Evolutionary conservation across 2,113 vertebrate species (phyloP).

Genomic region (Zingel zingel): DNA sequence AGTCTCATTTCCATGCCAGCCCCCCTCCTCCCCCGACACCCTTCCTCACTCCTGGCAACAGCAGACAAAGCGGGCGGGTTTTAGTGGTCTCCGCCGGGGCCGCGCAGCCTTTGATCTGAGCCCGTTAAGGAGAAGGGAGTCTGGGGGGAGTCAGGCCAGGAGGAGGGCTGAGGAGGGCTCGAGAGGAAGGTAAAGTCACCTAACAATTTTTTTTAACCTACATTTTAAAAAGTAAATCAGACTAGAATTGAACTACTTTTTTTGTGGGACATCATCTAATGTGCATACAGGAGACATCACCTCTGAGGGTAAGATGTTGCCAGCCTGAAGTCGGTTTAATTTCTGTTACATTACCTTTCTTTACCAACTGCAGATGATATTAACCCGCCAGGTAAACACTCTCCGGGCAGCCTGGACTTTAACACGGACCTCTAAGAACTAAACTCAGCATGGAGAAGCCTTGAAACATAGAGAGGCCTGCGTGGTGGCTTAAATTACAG

Average conservation of each 20-base stretch:
- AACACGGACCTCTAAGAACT: neutral
- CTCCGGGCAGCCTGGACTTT: neutral
- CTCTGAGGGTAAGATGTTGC: neutral
- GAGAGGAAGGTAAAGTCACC: constrained; percentile 58
- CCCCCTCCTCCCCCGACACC: constrained; percentile 59
- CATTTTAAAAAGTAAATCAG: neutral
- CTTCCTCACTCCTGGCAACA: constrained; percentile 88
- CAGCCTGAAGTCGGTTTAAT: neutral
- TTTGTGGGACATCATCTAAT: neutral
- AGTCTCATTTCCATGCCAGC: constrained; percentile 86
- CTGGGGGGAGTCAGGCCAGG: constrained; percentile 50
- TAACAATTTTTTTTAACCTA: constrained; percentile 4
- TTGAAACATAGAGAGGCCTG: constrained; percentile 9
- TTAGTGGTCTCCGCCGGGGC: constrained; percentile 80
- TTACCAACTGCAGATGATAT: neutral
- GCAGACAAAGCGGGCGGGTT: constrained; percentile 86
- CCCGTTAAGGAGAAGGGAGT: constrained; percentile 84
- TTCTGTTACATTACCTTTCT: neutral
- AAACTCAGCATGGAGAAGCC: neutral
- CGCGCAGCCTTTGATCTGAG: constrained; percentile 88
- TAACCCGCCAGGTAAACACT: constrained; percentile 19
- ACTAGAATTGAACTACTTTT: neutral
- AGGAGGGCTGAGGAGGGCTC: constrained; percentile 32
- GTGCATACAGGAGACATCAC: neutral
- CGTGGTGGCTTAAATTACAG: constrained; percentile 9